Evolutionary conservation across 1,140 invertebrate species (phyloP).

Genomic region (Bombus turneri): DNA sequence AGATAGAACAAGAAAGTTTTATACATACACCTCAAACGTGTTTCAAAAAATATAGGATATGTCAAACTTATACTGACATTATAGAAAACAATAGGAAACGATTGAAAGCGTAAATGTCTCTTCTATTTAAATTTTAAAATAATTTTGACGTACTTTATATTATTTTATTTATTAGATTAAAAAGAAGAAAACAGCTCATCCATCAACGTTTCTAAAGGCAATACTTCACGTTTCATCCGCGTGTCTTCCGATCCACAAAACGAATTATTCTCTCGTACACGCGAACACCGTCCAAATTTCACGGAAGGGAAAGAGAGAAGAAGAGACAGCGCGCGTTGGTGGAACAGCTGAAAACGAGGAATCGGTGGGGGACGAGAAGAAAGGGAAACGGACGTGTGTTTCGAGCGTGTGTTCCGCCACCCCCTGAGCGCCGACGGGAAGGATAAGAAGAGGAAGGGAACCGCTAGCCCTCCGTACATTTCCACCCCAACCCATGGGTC

Average conservation of each 20-base stretch:
- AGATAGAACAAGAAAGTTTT: too few relatives aligned
- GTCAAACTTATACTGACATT: too few relatives aligned
- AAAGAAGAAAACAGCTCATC: neutral
- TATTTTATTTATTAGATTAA: too few relatives aligned
- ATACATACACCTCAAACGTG: too few relatives aligned
- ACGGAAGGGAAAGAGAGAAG: neutral
- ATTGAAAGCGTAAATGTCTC: too few relatives aligned
- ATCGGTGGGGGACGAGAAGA: slow-evolving; percentile 2
- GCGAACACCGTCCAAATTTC: slow-evolving; percentile 31
- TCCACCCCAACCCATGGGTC: slow-evolving; percentile 10
- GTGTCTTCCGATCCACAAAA: slow-evolving; percentile 10
- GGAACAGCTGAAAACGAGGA: neutral
- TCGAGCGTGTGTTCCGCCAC: slow-evolving; percentile 34
- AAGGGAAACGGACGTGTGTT: slow-evolving; percentile 44
- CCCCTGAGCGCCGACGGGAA: neutral
- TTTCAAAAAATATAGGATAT: too few relatives aligned
- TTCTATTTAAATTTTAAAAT: too few relatives aligned
- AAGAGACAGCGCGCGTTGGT: neutral
- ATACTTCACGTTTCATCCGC: neutral
- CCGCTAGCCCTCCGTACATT: slow-evolving; percentile 6
- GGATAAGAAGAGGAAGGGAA: slow-evolving; percentile 27
- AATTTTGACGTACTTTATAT: too few relatives aligned
- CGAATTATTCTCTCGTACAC: slow-evolving; percentile 9
- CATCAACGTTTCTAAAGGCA: neutral
- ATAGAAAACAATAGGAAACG: too few relatives aligned